These are phyloP conservation scores for Rostratula benghalensis DNA, from an alignment of 2,113 vertebrate genomes.

Conservation along the genomic window DNA sequence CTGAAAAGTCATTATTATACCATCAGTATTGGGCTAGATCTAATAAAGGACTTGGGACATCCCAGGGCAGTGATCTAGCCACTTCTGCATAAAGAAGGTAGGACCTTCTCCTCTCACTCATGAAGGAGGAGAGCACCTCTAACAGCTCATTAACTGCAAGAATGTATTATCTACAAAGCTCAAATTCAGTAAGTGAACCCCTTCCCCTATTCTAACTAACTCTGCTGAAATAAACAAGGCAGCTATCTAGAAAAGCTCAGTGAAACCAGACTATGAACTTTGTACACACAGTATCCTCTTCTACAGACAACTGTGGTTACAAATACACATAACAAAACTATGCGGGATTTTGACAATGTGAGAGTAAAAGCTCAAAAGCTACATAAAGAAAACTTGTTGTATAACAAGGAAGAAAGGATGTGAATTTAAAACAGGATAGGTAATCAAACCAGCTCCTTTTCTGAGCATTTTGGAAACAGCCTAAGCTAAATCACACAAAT, in stretches of 20 bases:
- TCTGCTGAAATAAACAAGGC: neutral
- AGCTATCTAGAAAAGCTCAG: neutral
- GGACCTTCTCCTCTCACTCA: neutral
- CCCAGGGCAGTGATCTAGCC: neutral
- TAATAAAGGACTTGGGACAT: neutral
- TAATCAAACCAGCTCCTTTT: neutral
- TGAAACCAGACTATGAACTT: neutral
- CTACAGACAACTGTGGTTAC: rapidly evolving
- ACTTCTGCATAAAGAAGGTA: neutral
- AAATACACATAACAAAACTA: neutral
- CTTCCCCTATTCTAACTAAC: neutral
- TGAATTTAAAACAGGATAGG: neutral
- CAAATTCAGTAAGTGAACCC: neutral
- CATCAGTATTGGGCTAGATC: neutral
- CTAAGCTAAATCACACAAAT: neutral
- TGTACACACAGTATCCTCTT: neutral
- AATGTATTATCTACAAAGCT: neutral
- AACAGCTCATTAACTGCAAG: neutral
- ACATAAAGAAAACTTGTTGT: neutral
- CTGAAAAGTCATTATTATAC: neutral
- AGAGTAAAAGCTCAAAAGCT: neutral
- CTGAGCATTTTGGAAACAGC: neutral
- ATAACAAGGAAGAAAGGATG: neutral
- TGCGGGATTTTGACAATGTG: neutral
- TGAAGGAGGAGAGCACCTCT: neutral